Evolutionary conservation across 1,140 invertebrate species (phyloP).

Genomic region (Nasonia giraulti): DNA sequence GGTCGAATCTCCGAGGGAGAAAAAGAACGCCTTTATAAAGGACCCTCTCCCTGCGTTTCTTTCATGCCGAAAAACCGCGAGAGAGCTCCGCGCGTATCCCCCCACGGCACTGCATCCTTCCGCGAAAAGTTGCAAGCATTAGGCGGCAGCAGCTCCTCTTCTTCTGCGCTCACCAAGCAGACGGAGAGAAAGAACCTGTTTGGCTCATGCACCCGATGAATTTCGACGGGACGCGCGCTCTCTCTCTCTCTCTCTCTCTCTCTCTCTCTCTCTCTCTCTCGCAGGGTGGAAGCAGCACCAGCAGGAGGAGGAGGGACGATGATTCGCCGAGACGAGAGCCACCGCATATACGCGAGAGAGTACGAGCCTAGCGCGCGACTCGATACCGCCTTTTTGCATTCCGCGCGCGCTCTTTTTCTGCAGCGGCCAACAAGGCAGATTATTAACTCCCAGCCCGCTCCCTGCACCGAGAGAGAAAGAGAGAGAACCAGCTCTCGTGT

Average conservation of each 20-base stretch:
- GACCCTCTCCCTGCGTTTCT: neutral
- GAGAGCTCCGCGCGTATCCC: neutral
- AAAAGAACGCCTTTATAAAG: neutral
- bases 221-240: slow-evolving; percentile 16
- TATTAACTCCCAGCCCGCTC: slow-evolving; percentile 41
- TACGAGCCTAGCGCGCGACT: slow-evolving; percentile 27
- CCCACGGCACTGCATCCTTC: neutral
- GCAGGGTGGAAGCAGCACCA: neutral
- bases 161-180: neutral
- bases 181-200: slow-evolving; percentile 30
- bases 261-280: neutral
- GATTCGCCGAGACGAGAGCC: slow-evolving; percentile 40
- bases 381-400: slow-evolving; percentile 50
- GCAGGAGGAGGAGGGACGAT: slow-evolving; percentile 14
- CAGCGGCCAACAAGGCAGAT: slow-evolving; percentile 42
- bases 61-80: neutral
- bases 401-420: slow-evolving; percentile 34
- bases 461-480: no score
- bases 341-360: slow-evolving; percentile 5
- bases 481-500: slow-evolving; percentile 42
- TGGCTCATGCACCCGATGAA: slow-evolving; percentile 40
- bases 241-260: no score
- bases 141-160: neutral
- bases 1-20: neutral
- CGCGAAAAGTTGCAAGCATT: slow-evolving; percentile 45